Base-by-base conservation (phyloP, 2,113 vertebrate species). In the Pelecanoides urinatrix region DNA sequence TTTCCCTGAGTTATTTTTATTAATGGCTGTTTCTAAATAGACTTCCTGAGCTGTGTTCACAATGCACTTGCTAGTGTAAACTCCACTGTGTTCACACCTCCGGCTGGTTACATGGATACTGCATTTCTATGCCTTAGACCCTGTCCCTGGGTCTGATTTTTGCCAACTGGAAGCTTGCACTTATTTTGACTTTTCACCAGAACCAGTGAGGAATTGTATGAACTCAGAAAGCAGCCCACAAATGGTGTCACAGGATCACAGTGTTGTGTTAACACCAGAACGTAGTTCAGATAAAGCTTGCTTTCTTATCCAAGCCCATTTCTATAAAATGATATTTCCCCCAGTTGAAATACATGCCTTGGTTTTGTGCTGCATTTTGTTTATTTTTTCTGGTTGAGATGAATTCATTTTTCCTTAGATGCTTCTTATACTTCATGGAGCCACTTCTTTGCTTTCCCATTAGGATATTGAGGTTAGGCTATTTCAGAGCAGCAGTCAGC, bases 1-100 rank as follows among this genome's bases (percentile, higher is more conserved):
- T 92, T 95, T 53, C 45, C n/a, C n/a, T 0, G 6, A 30, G 62
- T 68, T 94, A 75, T 89, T 94, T 91, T 92, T 91, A 91, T 96
- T 95, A 96, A 92, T 87, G 77, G 32, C 14, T 91, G 65, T 74
- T 91, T 92, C 74, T 78, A 56, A 89, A 76, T n/a, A 72, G 88
- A 36, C 56, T 95, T 91, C 88, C 94, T 72, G 42, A 83, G 63
- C 53, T 21, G 25, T 27, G 34, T 25, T 92, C 92, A 72, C 66
- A 72, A 79, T 82, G 56, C 53, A 23, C 40, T 52, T 72, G 61
- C 40, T 94, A 13, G 45, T 66, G 49, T 89, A 66, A 96, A 73
- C 49, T 65, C 25, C 32, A 55, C 10, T 2, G 10, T n/a, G 40
- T 38, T 78, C 70, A 52, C 84, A 92, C 66, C 61, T 94, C 58